Base-by-base conservation (phyloP, 2,113 vertebrate genomes). In the Sinocyclocheilus anshuiensis region DNA sequence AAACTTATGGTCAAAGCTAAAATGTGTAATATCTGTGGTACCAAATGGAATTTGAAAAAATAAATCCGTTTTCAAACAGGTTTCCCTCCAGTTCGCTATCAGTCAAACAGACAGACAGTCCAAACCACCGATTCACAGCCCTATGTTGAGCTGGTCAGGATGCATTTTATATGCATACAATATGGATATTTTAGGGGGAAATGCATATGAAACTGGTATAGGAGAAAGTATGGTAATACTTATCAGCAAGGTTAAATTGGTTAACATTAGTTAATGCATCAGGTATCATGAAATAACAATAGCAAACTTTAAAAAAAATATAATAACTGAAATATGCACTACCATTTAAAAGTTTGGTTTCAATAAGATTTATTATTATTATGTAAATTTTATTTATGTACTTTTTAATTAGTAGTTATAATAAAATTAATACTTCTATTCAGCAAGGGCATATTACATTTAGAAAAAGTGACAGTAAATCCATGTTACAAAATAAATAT, bases 11-110 rank as follows among this genome's bases (percentile, higher is more conserved):
- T 22, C 20, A 76, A 45, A 55, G 83, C 42, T 11, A 57, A 76
- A 77, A 50, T 76, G 74, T 76, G 74, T 50, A 76, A 76, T 24
- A 48, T 48, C 42, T 75, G 42, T 75, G 42, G 22, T 48, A 8
- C 39, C 12, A 26, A 76, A 15, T 0, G 1, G n/a, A 24, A 7
- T 72, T 18, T 71, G 26, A 8, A 65, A 2, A 69, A 69, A 69
- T 18, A 71, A 33, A 69, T 33, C 2, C 0, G 13, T 16, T 39
- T 39, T 71, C 29, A 74, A 24, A 75, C 2, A 12, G 10, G 39
- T 48, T 75, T 75, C 42, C 8, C 42, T 42, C 5, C n/a, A 0
- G 12, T 48, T 20, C 42, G 4, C 72, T 9, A 16, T 74, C 22
- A 11, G 20, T 76, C 74, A 16, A 13, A 13, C 39, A 72, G 33